These are phyloP conservation scores for Apeltes quadracus DNA, from an alignment of 2,113 vertebrate genomes.

Conservation along the genomic window DNA sequence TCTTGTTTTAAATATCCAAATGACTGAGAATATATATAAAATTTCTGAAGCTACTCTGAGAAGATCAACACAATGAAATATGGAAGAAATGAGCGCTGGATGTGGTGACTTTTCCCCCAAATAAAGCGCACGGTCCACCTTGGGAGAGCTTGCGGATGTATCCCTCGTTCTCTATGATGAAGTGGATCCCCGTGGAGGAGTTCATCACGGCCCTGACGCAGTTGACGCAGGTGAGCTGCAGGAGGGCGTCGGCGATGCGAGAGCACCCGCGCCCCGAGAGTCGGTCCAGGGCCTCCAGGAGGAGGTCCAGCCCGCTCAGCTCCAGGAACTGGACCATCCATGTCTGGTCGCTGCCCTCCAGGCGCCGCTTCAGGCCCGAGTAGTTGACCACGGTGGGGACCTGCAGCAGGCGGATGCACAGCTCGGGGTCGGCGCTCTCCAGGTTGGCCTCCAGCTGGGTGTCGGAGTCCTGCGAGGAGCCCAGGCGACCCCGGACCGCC, in stretches of 20 bases:
- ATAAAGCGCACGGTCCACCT: constrained; percentile 78
- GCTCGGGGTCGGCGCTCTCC: constrained; percentile 92
- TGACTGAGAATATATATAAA: not conserved
- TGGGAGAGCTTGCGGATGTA: constrained; percentile 95
- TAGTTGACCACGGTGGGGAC: constrained; percentile 96
- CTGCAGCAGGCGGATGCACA: constrained; percentile 96
- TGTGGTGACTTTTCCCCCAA: not conserved
- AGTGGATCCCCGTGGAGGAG: constrained; percentile 90
- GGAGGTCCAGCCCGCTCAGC: constrained; percentile 91
- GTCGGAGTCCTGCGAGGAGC: constrained; percentile 87
- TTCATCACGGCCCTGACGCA: constrained; percentile 96
- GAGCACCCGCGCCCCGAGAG: constrained; percentile 92
- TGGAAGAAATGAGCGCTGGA: not conserved
- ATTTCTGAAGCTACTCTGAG: not conserved
- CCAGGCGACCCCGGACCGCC: constrained; percentile 86
- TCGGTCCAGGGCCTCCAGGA: constrained; percentile 93
- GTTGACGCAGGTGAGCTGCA: constrained; percentile 95
- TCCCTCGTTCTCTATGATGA: constrained; percentile 94
- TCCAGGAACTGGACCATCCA: constrained; percentile 99
- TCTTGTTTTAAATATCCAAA: constrained; percentile 3
- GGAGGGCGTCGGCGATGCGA: constrained; percentile 90
- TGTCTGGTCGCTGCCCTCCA: constrained; percentile 89
- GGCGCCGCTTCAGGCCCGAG: constrained; percentile 90
- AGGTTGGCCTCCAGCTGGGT: constrained; percentile 90
- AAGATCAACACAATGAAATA: too few relatives aligned